Evolutionary conservation across 2,113 vertebrate genomes (phyloP), one percentile per base, ranked within the genome.

Genomic region (Agelaius phoeniceus): DNA sequence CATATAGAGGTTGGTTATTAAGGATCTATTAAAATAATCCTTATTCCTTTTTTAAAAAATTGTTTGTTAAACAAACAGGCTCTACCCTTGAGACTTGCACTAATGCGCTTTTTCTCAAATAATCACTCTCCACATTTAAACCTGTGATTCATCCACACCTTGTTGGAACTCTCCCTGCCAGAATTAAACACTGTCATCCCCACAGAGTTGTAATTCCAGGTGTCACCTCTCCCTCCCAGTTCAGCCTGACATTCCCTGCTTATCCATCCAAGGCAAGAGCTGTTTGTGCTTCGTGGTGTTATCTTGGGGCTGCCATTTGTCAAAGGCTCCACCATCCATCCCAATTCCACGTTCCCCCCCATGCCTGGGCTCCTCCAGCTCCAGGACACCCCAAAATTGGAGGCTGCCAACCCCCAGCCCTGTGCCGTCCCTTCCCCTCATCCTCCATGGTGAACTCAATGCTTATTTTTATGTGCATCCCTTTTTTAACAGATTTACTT

Each of bases 231-330:
- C 17, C 62, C 54, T 39, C n/a, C 41, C 37, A 2, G 9, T 20
- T 55, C 54, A 28, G 9, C 6, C 24, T 44, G 20, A 20, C 61
- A 52, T 52, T 68, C 52, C 71, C 46, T 33, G 31, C 49, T 83
- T 37, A 19, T 6, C 35, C 17, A 37, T 2, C 19, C 48, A 11
- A 24, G 39, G 7, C 15, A 16, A 37, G 37, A 0, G 0, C 19
- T 51, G 8, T 24, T 61, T 51, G 31, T 49, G 16, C 51, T 31
- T 41, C 1, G 1, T 13, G 61, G 13, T 8, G 15, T 24, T 35
- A 8, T 1, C 5, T 2, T 3, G 20, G 55, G 20, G 19, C 10
- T 66, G 13, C 28, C 9, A 2, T 19, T 28, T 48, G 19, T 7
- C 33, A 8, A 33, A 3, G 23, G 39, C 55, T 82, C 44, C 9